A percentile compares a stretch with the other conserved stretches of the same genome.
These are phyloP conservation scores for Melanogrammus aeglefinus DNA, from an alignment of 2,797 vertebrate genomes.

Conservation along the genomic window DNA sequence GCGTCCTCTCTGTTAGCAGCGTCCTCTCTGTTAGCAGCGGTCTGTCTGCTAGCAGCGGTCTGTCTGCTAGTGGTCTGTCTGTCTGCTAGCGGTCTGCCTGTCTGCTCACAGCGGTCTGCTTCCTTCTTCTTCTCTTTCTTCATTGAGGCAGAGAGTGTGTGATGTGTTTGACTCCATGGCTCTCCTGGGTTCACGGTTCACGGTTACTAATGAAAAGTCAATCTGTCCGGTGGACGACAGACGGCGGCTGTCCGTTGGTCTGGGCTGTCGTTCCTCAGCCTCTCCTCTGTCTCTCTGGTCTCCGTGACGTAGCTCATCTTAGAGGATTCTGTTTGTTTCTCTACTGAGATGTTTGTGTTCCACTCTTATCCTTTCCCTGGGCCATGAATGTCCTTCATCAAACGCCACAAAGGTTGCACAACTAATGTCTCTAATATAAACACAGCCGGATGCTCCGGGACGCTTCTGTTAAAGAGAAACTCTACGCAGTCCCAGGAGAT, in stretches of 20 bases:
- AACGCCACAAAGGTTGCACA: constrained; percentile 9
- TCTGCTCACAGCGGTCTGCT: background rate
- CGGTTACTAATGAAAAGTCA: constrained; percentile 78
- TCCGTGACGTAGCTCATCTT: constrained; percentile 21
- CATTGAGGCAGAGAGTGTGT: constrained; percentile 23
- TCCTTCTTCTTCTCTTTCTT: constrained; percentile 27
- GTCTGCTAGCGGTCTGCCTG: background rate
- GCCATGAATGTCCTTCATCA: constrained; percentile 39
- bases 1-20: no score
- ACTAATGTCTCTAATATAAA: background rate
- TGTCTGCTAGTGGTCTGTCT: background rate
- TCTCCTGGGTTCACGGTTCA: constrained; percentile 62
- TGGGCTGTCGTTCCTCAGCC: constrained; percentile 35
- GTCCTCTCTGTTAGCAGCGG: no score
- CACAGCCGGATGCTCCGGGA: background rate
- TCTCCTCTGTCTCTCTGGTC: constrained; percentile 43
- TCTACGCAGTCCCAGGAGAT: background rate
- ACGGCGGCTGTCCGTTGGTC: constrained; percentile 41
- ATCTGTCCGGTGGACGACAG: constrained; percentile 43
- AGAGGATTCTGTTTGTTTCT: constrained; percentile 14
- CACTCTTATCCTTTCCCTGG: constrained; percentile 39
- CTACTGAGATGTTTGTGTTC: constrained; percentile 25
- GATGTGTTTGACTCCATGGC: constrained; percentile 25
- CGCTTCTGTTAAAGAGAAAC: background rate
- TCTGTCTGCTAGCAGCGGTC: no score